Evolutionary conservation across 2,888 invertebrate species (phyloP).

Genomic region (Drosophila nr. perissopoda): DNA sequence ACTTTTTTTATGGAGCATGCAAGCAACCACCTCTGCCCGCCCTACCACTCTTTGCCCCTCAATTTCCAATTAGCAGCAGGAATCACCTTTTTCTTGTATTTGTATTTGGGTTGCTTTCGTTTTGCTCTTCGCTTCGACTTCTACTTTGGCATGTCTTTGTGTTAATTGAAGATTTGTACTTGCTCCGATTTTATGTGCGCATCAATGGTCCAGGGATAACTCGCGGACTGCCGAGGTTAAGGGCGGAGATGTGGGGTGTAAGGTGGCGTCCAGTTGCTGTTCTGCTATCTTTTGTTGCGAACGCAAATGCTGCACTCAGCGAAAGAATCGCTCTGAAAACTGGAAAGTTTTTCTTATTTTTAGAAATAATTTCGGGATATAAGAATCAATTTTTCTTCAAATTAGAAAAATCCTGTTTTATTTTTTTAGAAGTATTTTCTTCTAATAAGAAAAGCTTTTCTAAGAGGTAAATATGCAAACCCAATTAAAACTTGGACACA

Average conservation of each 20-base stretch:
- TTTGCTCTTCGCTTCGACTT: constrained; percentile 19
- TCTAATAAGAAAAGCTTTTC: no score
- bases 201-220: constrained; percentile 54
- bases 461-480: no score
- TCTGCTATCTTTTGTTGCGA: constrained; percentile 26
- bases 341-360: background rate
- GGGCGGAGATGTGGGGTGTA: background rate
- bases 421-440: no score
- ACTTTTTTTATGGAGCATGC: constrained; percentile 5
- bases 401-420: background rate
- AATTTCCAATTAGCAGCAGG: constrained; percentile 78
- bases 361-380: background rate
- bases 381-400: background rate
- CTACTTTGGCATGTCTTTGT: constrained; percentile 43
- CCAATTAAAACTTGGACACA: background rate
- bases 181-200: constrained; percentile 68
- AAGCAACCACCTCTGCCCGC: background rate
- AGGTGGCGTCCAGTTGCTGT: constrained; percentile 7
- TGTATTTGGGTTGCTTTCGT: constrained; percentile 13
- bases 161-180: constrained; percentile 78
- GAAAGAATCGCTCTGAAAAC: background rate
- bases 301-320: background rate
- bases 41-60: constrained; percentile 47
- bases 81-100: constrained; percentile 67
- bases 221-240: background rate